Evolutionary conservation across 2,797 vertebrate genomes (phyloP).

Genomic region (Gadopsis marmoratus): DNA sequence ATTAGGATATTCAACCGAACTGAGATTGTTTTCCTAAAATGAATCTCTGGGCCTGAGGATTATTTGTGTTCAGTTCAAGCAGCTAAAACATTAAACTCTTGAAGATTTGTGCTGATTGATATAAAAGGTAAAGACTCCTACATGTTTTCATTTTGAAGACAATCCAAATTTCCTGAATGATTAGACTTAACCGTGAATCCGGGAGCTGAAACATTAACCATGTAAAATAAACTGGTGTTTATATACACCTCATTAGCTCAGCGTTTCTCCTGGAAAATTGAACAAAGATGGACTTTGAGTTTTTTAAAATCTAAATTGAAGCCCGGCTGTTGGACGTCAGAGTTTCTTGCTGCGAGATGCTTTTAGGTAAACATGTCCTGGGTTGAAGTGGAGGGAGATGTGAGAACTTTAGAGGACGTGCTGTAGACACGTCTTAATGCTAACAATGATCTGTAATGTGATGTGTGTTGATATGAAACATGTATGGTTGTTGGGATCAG

Average conservation of each 20-base stretch:
- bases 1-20: constrained; percentile 44
- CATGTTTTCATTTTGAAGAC: neutral
- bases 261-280: neutral
- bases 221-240: too few relatives aligned
- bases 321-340: neutral
- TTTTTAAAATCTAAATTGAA: neutral
- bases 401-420: constrained; percentile 28
- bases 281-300: neutral
- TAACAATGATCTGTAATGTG: constrained; percentile 57
- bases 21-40: constrained; percentile 45
- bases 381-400: constrained; percentile 7
- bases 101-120: neutral
- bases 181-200: neutral
- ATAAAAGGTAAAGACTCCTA: too few relatives aligned
- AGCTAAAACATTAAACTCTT: neutral
- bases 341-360: neutral
- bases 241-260: neutral
- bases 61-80: constrained; percentile 5
- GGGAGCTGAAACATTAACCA: neutral
- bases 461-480: constrained; percentile 61
- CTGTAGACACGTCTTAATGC: constrained; percentile 47
- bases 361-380: constrained; percentile 55
- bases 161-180: neutral
- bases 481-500: constrained; percentile 64
- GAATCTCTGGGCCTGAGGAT: constrained; percentile 6